Percentiles rank a stretch among this genome's conserved stretches.
These are phyloP conservation scores for Argyresthia albistria DNA, from an alignment of 2,888 invertebrate genomes.

Conservation along the genomic window DNA sequence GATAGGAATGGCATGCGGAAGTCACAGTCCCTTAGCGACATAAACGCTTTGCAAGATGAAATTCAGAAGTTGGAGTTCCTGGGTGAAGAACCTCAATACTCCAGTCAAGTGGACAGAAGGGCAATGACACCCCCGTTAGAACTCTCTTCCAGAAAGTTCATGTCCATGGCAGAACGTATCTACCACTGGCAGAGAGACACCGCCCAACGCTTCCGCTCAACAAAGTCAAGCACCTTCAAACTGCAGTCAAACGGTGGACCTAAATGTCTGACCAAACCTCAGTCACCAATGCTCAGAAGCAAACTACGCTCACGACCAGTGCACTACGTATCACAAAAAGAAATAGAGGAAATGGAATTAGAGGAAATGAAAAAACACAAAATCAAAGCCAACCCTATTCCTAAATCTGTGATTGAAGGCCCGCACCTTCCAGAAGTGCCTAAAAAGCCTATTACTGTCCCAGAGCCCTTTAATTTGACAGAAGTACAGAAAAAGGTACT, in stretches of 20 bases:
- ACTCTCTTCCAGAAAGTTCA: constrained; percentile 54
- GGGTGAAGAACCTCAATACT: constrained; percentile 20
- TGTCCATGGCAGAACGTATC: constrained; percentile 74
- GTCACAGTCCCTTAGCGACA: constrained; percentile 55
- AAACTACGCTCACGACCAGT: constrained; percentile 67
- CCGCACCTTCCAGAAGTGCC: constrained; percentile 56
- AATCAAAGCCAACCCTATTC: constrained; percentile 78
- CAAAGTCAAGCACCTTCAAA: constrained; percentile 31
- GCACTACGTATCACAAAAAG: constrained; percentile 68
- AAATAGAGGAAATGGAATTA: constrained; percentile 74
- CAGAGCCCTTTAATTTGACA: constrained; percentile 77
- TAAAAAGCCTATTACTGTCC: constrained; percentile 70
- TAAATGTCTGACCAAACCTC: constrained; percentile 52
- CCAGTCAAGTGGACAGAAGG: constrained; percentile 27
- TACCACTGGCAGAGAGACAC: constrained; percentile 71
- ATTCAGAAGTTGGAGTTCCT: constrained; percentile 25
- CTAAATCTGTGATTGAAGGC: constrained; percentile 70
- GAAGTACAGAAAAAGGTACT: constrained; percentile 58
- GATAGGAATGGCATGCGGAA: constrained; percentile 36
- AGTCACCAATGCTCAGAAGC: constrained; percentile 68
- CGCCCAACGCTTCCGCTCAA: constrained; percentile 68
- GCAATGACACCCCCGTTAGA: constrained; percentile 24
- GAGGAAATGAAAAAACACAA: constrained; percentile 77
- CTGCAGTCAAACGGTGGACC: constrained; percentile 26
- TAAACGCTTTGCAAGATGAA: constrained; percentile 33